Percentiles rank a stretch among this genome's conserved stretches.
These are phyloP conservation scores for Emys orbicularis DNA, from an alignment of 2,797 vertebrate species.

Conservation along the genomic window DNA sequence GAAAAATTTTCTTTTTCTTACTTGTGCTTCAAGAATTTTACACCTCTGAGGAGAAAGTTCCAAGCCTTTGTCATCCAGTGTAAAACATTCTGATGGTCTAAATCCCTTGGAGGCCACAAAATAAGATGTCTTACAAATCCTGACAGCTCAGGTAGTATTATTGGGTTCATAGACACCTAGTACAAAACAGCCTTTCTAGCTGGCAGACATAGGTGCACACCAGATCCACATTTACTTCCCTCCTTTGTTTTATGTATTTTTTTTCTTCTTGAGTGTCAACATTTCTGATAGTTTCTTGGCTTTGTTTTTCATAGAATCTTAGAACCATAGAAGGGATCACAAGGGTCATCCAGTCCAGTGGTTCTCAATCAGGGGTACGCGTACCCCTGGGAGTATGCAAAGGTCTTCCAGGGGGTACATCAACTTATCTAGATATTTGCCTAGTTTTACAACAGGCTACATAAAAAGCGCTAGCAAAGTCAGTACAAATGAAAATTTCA, in stretches of 20 bases:
- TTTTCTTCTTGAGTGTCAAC: background rate
- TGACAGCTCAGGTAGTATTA: conserved; percentile 6
- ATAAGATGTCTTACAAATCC: conserved; percentile 10
- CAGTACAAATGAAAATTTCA: too few species aligned
- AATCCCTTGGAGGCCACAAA: conserved; percentile 23
- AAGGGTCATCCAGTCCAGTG: too few species aligned
- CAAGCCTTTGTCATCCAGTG: background rate
- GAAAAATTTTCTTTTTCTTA: conserved; percentile 21
- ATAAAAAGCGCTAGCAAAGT: too few species aligned
- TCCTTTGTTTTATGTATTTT: background rate
- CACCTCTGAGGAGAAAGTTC: background rate
- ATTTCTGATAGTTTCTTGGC: background rate
- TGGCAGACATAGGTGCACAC: background rate
- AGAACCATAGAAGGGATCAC: too few species aligned
- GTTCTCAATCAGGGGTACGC: too few species aligned
- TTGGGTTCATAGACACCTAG: conserved; percentile 26
- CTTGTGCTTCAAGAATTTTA: background rate
- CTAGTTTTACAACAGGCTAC: too few species aligned
- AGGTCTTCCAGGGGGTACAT: too few species aligned
- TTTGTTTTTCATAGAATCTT: too few species aligned
- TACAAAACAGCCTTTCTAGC: conserved; percentile 11
- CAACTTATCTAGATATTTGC: too few species aligned
- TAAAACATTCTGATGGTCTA: accelerated
- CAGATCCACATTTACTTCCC: background rate
- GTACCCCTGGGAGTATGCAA: too few species aligned